A percentile compares a stretch with the other conserved stretches of the same genome.
phyloP scores from a whole-genome alignment of 2,797 vertebrate species.

The Heterohyrax brucei region DNA sequence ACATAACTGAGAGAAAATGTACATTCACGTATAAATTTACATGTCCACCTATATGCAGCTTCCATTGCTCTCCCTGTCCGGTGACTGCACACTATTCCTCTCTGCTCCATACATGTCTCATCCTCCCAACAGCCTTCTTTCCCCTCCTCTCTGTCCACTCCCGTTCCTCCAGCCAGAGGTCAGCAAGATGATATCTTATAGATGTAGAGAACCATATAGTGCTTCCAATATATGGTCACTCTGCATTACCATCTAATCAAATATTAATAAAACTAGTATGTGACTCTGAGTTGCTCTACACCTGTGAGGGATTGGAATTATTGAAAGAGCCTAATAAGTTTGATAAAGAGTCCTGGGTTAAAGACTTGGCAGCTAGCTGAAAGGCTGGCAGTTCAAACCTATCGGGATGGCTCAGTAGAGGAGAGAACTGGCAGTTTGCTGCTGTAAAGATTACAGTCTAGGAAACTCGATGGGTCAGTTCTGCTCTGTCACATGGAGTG shows the following conservation, averaged over 20 bases:
- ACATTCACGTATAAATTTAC: too few species aligned
- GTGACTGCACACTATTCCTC: too few species aligned
- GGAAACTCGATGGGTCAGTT: not conserved
- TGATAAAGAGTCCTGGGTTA: not conserved
- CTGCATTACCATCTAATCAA: not conserved
- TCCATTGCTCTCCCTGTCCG: too few species aligned
- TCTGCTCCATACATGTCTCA: too few species aligned
- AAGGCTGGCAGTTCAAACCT: not conserved
- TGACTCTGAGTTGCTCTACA: not conserved
- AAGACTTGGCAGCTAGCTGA: not conserved
- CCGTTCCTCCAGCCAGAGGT: too few species aligned
- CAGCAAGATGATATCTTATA: too few species aligned
- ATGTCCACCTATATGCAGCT: too few species aligned
- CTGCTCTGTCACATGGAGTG: not conserved
- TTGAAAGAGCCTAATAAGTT: not conserved
- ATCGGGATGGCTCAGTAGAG: not conserved
- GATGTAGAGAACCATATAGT: too few species aligned
- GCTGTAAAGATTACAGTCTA: not conserved
- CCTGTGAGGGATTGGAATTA: not conserved
- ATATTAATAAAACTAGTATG: not conserved
- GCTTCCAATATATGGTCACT: too few species aligned
- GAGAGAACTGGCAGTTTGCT: not conserved
- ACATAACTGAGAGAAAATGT: too few species aligned
- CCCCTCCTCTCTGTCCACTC: too few species aligned
- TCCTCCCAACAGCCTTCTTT: too few species aligned